These are phyloP conservation scores for Holacanthella duospinosa DNA, from an alignment of 2,888 invertebrate species.

Conservation along the genomic window DNA sequence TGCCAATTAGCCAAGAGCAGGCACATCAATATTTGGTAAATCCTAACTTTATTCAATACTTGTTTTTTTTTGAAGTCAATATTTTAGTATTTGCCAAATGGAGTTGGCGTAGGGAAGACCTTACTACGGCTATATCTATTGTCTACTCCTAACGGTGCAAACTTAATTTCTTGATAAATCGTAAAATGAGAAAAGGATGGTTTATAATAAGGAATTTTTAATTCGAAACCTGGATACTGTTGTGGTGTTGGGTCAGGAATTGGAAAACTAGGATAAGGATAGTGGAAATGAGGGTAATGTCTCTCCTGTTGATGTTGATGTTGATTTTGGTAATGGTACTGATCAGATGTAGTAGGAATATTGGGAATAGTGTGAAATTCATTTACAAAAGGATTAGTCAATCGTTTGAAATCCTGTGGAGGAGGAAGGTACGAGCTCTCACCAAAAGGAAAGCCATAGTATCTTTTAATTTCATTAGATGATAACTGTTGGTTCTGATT, in stretches of 20 bases:
- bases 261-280: slow-evolving; percentile 1
- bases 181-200: slow-evolving; percentile 27
- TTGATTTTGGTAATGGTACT: background rate
- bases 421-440: background rate
- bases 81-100: too few species aligned
- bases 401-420: background rate
- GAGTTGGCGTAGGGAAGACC: too few species aligned
- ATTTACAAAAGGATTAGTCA: background rate
- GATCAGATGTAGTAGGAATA: background rate
- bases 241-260: background rate
- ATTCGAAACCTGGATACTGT: slow-evolving; percentile 7
- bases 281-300: background rate
- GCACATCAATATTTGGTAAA: too few species aligned
- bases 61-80: too few species aligned
- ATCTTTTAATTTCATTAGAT: background rate
- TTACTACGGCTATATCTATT: too few species aligned
- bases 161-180: slow-evolving; percentile 30
- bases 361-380: background rate
- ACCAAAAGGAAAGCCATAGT: background rate
- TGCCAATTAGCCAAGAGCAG: too few species aligned
- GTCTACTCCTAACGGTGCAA: too few species aligned
- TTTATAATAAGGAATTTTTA: slow-evolving; percentile 34
- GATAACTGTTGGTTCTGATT: too few species aligned
- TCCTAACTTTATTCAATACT: too few species aligned
- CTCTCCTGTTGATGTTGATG: background rate